phyloP scores from a whole-genome alignment of 1,140 invertebrate genomes.

The Colletes latitarsis region DNA sequence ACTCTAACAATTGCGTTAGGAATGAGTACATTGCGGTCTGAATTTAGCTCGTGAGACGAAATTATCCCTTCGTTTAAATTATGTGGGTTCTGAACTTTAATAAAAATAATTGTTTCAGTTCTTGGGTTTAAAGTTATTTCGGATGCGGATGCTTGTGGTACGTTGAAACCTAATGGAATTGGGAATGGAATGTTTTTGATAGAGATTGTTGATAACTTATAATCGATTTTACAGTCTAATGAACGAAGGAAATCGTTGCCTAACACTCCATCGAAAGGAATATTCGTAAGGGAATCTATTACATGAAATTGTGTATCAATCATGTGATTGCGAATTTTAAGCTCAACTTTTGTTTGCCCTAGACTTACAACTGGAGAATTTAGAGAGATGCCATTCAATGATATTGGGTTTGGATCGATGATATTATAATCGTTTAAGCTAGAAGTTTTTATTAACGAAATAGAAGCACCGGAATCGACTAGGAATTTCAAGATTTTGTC shows the following conservation, averaged over 20 bases:
- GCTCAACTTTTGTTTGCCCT: neutral
- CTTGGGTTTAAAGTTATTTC: neutral
- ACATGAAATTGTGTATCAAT: neutral
- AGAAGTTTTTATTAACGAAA: neutral
- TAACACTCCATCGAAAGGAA: neutral
- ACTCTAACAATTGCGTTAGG: slow-evolving; percentile 4
- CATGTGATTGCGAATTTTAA: neutral
- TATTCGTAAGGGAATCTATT: neutral
- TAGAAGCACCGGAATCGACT: neutral
- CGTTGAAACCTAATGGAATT: neutral
- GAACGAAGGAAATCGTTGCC: neutral
- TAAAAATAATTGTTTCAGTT: neutral
- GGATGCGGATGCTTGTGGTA: neutral
- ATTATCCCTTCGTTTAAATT: neutral
- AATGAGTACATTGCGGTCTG: neutral
- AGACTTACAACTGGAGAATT: neutral
- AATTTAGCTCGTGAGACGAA: neutral
- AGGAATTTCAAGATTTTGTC: neutral
- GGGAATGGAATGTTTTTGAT: neutral
- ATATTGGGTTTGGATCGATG: neutral
- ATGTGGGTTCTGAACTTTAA: neutral
- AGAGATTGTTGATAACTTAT: neutral
- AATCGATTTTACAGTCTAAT: neutral
- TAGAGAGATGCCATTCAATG: neutral
- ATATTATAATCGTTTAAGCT: neutral